A percentile compares a stretch with the other conserved stretches of the same genome.
Evolutionary conservation across 2,113 vertebrate genomes (phyloP).

Genomic region (Notothenia rossii): DNA sequence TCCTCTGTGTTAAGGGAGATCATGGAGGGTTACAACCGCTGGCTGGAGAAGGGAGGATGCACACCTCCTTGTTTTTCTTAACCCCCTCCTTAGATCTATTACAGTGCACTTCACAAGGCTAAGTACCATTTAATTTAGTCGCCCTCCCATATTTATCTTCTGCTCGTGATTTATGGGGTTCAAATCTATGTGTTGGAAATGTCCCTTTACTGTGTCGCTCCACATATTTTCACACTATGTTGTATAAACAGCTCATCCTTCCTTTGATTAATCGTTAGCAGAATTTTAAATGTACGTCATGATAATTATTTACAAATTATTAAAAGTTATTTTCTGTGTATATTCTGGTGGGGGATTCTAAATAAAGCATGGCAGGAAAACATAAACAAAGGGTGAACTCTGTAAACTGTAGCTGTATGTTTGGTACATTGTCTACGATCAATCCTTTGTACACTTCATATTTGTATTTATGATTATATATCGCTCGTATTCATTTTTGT

Average conservation of each 20-base stretch:
- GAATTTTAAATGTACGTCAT: not conserved
- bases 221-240: slow-evolving; percentile 19
- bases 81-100: slow-evolving; percentile 81
- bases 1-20: slow-evolving; percentile 80
- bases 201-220: slow-evolving; percentile 33
- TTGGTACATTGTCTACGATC: not conserved
- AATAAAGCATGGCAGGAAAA: not conserved
- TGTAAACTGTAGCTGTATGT: not conserved
- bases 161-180: slow-evolving; percentile 82
- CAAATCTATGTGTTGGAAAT: slow-evolving; percentile 58
- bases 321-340: not conserved
- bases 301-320: slow-evolving; percentile 10
- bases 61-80: slow-evolving; percentile 72
- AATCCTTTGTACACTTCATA: not conserved
- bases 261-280: slow-evolving; percentile 13
- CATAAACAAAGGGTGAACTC: not conserved
- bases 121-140: slow-evolving; percentile 88
- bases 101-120: slow-evolving; percentile 84
- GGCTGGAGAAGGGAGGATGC: slow-evolving; percentile 67
- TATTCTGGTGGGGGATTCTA: slow-evolving; percentile 1
- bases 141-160: slow-evolving; percentile 85
- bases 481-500: not conserved
- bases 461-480: not conserved
- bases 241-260: not conserved
- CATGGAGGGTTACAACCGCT: slow-evolving; percentile 78